Base-by-base conservation (phyloP, 2,888 invertebrate species). In the Notocelia uddmanniana region DNA sequence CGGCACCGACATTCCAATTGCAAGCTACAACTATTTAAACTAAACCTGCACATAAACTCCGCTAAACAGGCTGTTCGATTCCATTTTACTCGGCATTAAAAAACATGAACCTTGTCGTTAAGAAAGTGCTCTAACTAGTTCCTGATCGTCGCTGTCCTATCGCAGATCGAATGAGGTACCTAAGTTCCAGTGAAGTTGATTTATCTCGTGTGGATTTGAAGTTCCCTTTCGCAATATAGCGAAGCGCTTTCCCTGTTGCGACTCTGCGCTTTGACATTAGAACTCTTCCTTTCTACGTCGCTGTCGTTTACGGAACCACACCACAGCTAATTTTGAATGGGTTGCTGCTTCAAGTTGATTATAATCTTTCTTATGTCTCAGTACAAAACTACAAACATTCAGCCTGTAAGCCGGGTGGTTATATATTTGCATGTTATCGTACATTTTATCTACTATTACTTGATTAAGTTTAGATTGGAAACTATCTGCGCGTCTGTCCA, bases 161-260 rank as follows among this genome's bases (percentile, higher is more conserved):
- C 85, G 85, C 77, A 82, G 85, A 85, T 85, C 80, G 79, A 83
- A 87, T 85, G 85, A 84, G 84, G 84, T 83, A n/a, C n/a, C n/a
- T n/a, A 85, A 84, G 67, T 77, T 85, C 80, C 79, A 84, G 85
- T 81, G 79, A 81, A 83, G 80, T 84, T 80, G 84, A 88, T 81
- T 83, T 81, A 80, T 79, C 79, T 82, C 82, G 83, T 86, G 87
- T 85, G 85, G 84, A 88, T 89, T 86, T 85, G 84, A 90, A 89
- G 87, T 91, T 92, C 89, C 90, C 92, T 91, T 92, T 92, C 91
- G 87, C 86, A 88, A 88, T 90, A 87, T 88, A 85, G 87, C 86
- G 77, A 85, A 81, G 79, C 85, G 90, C 91, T 92, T 92, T 92
- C 92, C 86, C 92, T 87, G 86, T 88, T 89, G 89, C 87, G 85